Conservation (phyloP, 2,113 vertebrate species). For the Furnarius figulus region DNA sequence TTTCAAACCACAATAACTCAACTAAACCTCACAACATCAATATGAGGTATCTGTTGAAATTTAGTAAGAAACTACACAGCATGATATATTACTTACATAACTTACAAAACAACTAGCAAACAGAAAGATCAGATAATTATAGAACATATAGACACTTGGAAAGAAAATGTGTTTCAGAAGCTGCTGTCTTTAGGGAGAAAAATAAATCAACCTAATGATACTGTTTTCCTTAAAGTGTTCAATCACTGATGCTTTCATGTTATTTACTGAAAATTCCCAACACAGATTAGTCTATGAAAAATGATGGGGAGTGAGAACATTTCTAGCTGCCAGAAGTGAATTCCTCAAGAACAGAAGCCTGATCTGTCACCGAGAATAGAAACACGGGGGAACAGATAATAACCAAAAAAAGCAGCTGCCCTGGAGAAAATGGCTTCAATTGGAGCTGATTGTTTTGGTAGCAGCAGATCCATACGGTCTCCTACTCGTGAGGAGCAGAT, state of each 20-base stretch:
- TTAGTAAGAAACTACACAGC: background rate
- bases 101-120: background rate
- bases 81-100: background rate
- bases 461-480: background rate
- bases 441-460: background rate
- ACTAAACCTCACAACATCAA: background rate
- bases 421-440: background rate
- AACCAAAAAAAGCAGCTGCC: slow-evolving; percentile 40
- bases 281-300: background rate
- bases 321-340: slow-evolving; percentile 25
- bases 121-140: background rate
- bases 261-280: slow-evolving; percentile 27
- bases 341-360: slow-evolving; percentile 43
- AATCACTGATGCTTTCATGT: background rate
- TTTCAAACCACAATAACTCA: background rate
- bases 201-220: slow-evolving; percentile 25
- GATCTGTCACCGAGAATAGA: slow-evolving; percentile 19
- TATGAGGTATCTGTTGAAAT: background rate
- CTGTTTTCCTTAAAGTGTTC: background rate
- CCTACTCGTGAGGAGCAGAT: background rate
- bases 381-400: slow-evolving; percentile 18
- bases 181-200: background rate
- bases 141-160: background rate
- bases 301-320: background rate
- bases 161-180: slow-evolving; percentile 11